Conservation (phyloP, 2,113 vertebrate species). For the Syngnathoides biaculeatus region DNA sequence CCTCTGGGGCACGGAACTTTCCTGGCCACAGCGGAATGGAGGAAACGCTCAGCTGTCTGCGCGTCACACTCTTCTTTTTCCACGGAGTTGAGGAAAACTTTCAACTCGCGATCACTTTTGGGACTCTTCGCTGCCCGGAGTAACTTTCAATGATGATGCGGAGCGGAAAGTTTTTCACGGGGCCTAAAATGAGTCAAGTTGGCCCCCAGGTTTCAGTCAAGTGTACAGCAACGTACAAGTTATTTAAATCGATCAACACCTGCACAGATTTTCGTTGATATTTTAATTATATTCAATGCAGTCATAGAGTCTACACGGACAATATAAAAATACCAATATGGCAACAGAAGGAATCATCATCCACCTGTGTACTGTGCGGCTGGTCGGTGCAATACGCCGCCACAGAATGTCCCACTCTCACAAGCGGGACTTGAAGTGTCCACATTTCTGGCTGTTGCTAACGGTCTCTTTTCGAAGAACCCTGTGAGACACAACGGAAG, state of each 20-base stretch:
- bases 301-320: slow-evolving; percentile 29
- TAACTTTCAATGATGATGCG: too few relatives aligned
- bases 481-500: slow-evolving; percentile 34
- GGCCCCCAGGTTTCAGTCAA: too few relatives aligned
- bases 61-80: too few relatives aligned
- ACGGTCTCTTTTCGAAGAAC: slow-evolving; percentile 59
- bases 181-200: too few relatives aligned
- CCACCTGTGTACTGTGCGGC: slow-evolving; percentile 28
- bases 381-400: background rate
- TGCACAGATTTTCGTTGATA: background rate
- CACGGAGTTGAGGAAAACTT: too few relatives aligned
- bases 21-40: too few relatives aligned
- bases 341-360: slow-evolving; percentile 42
- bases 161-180: too few relatives aligned
- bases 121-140: too few relatives aligned
- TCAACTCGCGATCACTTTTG: too few relatives aligned
- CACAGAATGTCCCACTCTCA: background rate
- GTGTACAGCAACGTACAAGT: too few relatives aligned
- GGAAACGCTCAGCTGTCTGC: too few relatives aligned
- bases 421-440: background rate
- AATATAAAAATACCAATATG: slow-evolving; percentile 25
- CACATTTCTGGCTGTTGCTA: slow-evolving; percentile 9
- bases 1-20: too few relatives aligned
- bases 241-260: background rate
- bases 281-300: slow-evolving; percentile 10